Percentiles rank a stretch among this genome's conserved stretches.
Evolutionary conservation across 2,797 vertebrate species (phyloP).

Genomic region (Lepilemur ruficaudatus): DNA sequence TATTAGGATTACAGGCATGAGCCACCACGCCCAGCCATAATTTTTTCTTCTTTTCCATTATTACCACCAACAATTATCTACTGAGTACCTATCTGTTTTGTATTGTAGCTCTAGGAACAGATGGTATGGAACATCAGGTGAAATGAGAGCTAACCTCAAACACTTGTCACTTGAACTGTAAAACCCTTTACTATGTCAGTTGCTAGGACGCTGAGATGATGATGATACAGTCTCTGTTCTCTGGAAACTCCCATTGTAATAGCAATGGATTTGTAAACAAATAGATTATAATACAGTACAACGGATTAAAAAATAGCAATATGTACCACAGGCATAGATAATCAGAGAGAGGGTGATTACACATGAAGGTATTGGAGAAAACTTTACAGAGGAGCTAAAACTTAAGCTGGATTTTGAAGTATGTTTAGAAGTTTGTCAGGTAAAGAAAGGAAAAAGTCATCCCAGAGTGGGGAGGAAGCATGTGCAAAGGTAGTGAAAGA

Average conservation of each 20-base stretch:
- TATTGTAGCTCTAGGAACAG: not conserved
- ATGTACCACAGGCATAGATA: not conserved
- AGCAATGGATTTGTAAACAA: conserved; percentile 4
- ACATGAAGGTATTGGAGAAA: not conserved
- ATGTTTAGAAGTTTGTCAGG: not conserved
- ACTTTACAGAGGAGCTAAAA: conserved; percentile 4
- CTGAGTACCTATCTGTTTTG: not conserved
- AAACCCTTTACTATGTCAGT: not conserved
- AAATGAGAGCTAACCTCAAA: not conserved
- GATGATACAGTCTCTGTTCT: not conserved
- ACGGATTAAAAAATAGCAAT: not conserved
- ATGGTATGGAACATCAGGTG: not conserved
- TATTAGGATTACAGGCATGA: no score
- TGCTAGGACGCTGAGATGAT: not conserved
- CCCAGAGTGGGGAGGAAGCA: not conserved
- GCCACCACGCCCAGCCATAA: not conserved
- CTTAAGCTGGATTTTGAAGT: not conserved
- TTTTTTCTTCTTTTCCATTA: conserved; percentile 15
- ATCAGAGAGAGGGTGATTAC: not conserved
- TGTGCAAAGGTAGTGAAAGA: not conserved
- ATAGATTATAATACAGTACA: not conserved
- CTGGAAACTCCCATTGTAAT: not conserved
- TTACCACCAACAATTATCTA: conserved; percentile 12
- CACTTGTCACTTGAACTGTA: not conserved
- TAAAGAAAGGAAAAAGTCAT: not conserved